Conservation (phyloP, 2,113 vertebrate species). For the Gallinago jamesoni region DNA sequence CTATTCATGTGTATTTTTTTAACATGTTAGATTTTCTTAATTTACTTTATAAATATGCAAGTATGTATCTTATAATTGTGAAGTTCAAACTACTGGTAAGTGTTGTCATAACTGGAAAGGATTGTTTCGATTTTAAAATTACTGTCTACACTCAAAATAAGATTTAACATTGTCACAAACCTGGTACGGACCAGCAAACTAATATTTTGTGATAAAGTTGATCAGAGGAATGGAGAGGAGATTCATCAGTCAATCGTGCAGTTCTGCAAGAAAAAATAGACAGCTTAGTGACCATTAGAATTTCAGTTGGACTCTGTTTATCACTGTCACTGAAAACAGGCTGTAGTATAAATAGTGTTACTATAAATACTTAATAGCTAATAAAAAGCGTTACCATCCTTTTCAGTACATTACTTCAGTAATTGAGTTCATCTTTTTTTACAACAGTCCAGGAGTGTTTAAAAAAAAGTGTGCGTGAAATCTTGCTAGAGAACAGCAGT, state of each 20-base stretch:
- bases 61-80: background rate
- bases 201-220: background rate
- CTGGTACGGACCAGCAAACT: background rate
- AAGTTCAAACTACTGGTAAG: background rate
- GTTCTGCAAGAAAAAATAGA: background rate
- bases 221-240: background rate
- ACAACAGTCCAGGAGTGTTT: background rate
- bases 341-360: background rate
- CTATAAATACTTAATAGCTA: too few species aligned
- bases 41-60: background rate
- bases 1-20: background rate
- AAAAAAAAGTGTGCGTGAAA: background rate
- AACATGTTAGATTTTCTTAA: background rate
- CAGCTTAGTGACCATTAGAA: background rate
- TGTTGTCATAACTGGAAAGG: background rate
- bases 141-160: background rate
- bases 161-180: background rate
- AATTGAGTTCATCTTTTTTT: background rate
- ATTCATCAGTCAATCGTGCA: background rate
- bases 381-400: background rate
- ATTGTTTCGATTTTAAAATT: background rate
- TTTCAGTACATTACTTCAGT: background rate
- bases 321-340: background rate
- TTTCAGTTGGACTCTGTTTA: background rate
- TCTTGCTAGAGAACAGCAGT: background rate